Evolutionary conservation across 2,113 vertebrate genomes (phyloP).

Genomic region (Cynocephalus volans): DNA sequence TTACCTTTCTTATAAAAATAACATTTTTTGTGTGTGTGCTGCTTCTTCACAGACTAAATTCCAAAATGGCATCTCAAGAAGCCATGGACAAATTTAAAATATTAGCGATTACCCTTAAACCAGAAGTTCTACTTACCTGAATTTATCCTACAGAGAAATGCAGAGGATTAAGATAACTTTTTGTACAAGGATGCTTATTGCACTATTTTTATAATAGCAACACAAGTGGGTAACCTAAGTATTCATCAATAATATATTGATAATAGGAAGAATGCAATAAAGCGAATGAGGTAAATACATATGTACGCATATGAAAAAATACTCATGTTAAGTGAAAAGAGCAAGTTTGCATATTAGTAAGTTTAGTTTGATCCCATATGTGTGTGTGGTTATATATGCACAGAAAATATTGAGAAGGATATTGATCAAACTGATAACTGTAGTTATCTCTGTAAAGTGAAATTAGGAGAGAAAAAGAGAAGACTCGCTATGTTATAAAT

Average conservation of each 20-base stretch:
- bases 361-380: neutral
- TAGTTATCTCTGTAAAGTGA: neutral
- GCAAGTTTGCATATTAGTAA: neutral
- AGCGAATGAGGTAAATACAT: neutral
- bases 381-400: neutral
- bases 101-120: neutral
- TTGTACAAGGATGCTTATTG: neutral
- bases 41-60: neutral
- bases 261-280: neutral
- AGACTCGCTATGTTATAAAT: neutral
- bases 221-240: neutral
- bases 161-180: neutral
- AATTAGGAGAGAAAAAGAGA: neutral
- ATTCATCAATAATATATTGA: neutral
- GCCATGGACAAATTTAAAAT: neutral
- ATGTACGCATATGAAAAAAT: neutral
- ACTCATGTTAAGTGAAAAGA: neutral
- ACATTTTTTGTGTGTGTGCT: neutral
- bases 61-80: neutral
- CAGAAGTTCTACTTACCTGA: neutral
- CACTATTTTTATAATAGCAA: neutral
- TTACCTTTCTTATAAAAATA: neutral
- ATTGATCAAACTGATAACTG: neutral
- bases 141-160: neutral
- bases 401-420: neutral